Evolutionary conservation across 2,113 vertebrate species (phyloP), one percentile per base, ranked within the genome.

Genomic region (Tamias sibiricus): DNA sequence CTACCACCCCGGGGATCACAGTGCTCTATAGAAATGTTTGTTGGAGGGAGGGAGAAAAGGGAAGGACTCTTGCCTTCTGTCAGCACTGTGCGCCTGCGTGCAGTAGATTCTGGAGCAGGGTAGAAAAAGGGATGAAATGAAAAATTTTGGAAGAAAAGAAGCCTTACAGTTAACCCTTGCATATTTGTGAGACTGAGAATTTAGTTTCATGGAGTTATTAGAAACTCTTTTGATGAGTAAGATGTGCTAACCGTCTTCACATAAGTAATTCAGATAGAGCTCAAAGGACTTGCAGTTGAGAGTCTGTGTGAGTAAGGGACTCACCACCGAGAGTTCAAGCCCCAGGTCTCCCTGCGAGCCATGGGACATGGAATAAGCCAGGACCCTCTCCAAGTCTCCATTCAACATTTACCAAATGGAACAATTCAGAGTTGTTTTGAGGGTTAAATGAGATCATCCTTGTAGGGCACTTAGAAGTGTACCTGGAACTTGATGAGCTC

Each of bases 151-250:
- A 4, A 24, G 30, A 13, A 37, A 52, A 49, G 86, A 16, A 19
- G 37, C 76, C 28, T 96, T 84, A 77, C 49, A 68, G 13, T 88
- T 54, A 8, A 49, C 2, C 80, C 37, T 14, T 80, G 26, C 42
- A 13, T 88, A 54, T 74, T 68, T 87, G n/a, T 68, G 68, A 86
- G 20, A 3, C 69, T 87, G 52, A 40, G n/a, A 94, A 83, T 87
- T 90, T 68, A 2, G 4, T 69, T 80, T 95, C 44, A 32, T 32
- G 26, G 44, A 82, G 44, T 28, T 37, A 59, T 92, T 76, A 89
- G 35, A 87, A 89, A 71, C 17, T 82, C 74, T 42, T n/a, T 74
- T 94, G 44, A n/a, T 66, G 68, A 89, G 32, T 77, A 89, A 95
- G 26, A 42, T 49, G 6, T 35, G 14, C 42, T 77, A n/a, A 57